These are phyloP conservation scores for Caenorhabditis parvicauda DNA, from an alignment of 2,888 invertebrate species.

Conservation along the genomic window DNA sequence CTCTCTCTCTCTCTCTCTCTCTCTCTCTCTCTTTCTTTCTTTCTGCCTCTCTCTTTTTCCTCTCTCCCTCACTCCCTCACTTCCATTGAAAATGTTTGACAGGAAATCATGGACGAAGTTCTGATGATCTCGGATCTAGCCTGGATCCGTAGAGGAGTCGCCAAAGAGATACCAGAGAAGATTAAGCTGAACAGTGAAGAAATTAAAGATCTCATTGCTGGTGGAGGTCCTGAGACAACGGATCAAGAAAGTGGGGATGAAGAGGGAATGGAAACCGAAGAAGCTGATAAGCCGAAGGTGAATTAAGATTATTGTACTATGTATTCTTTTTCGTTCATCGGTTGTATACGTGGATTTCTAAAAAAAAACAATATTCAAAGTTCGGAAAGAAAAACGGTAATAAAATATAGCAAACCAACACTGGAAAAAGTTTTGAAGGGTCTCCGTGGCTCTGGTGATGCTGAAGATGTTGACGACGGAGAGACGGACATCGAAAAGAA, in stretches of 20 bases:
- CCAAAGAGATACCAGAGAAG: slow-evolving; percentile 53
- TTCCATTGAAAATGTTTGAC: too few relatives aligned
- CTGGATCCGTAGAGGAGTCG: slow-evolving; percentile 53
- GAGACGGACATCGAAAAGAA: slow-evolving; percentile 32
- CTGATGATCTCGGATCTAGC: slow-evolving; percentile 45
- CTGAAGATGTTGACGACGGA: slow-evolving; percentile 17
- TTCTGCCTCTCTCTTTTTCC: too few relatives aligned
- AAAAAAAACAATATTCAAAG: background rate
- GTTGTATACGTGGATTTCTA: background rate
- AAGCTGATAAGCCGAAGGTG: slow-evolving; percentile 11
- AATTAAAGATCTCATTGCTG: slow-evolving; percentile 44
- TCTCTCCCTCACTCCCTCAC: too few relatives aligned
- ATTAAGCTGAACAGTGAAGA: slow-evolving; percentile 44
- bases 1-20: too few relatives aligned
- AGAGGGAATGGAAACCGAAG: slow-evolving; percentile 10
- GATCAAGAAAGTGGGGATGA: slow-evolving; percentile 32
- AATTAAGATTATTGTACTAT: slow-evolving; percentile 9
- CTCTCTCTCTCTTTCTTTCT: too few relatives aligned
- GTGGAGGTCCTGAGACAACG: slow-evolving; percentile 21
- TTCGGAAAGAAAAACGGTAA: background rate
- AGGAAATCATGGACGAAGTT: slow-evolving; percentile 30
- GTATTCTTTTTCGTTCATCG: background rate
- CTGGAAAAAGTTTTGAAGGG: too few relatives aligned
- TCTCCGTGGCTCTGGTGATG: slow-evolving; percentile 7
- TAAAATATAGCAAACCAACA: too few relatives aligned